Conservation (phyloP, 92 coral and sea anemone genomes). For the Palythoa grandiflora region DNA sequence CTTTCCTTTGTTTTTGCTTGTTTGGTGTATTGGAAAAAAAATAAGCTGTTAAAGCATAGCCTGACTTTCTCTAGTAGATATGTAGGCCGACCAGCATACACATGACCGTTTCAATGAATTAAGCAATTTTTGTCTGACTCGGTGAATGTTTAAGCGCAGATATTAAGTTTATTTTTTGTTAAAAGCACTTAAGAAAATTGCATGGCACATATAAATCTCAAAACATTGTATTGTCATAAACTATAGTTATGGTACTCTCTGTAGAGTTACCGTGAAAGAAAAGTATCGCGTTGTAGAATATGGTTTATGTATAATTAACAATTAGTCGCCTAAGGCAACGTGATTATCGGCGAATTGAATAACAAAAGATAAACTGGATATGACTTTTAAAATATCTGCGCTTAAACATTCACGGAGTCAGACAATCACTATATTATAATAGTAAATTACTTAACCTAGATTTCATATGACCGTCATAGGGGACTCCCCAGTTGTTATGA, state of each 20-base stretch:
- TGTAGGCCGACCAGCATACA: no score
- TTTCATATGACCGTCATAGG: not conserved
- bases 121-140: constrained; percentile 20
- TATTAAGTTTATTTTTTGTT: constrained; percentile 24
- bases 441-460: not conserved
- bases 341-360: no score
- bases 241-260: not conserved
- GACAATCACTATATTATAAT: not conserved
- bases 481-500: constrained; percentile 24
- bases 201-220: constrained; percentile 1
- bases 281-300: not conserved
- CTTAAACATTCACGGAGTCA: not conserved
- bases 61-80: no score
- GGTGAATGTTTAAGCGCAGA: not conserved
- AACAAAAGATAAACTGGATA: constrained; percentile 16
- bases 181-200: constrained; percentile 40
- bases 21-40: no score
- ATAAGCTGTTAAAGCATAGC: no score
- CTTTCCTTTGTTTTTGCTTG: no score
- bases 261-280: not conserved
- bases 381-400: not conserved
- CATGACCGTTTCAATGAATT: no score
- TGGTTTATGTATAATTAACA: no score
- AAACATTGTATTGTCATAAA: constrained; percentile 26
- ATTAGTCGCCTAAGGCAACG: no score